Percentiles rank a stretch among this genome's conserved stretches.
phyloP scores from a whole-genome alignment of 2,113 vertebrate genomes.

The Prunella himalayana region DNA sequence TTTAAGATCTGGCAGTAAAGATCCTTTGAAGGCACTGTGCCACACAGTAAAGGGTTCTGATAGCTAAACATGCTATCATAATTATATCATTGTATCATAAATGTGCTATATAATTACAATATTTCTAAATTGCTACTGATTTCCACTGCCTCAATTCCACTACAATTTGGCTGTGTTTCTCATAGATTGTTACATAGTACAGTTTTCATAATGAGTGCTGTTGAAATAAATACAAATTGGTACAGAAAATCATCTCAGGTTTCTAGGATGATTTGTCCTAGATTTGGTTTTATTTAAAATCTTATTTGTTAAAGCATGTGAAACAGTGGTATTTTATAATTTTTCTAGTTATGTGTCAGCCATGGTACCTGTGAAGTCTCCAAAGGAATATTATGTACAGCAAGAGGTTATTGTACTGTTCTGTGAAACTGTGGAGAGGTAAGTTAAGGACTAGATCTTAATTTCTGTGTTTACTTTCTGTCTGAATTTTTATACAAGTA shows the following conservation, averaged over 20 bases:
- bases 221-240: not conserved
- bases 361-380: slow-evolving; percentile 98
- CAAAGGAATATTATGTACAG: slow-evolving; percentile 96
- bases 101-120: not conserved
- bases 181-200: not conserved
- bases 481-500: not conserved
- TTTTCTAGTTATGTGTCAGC: slow-evolving; percentile 90
- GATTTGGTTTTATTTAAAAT: not conserved
- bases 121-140: not conserved
- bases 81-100: not conserved
- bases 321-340: not conserved
- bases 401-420: slow-evolving; percentile 97
- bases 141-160: not conserved
- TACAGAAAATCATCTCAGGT: not conserved
- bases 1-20: not conserved
- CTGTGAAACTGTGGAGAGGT: slow-evolving; percentile 98
- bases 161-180: not conserved
- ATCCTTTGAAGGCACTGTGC: not conserved
- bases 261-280: not conserved
- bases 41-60: not conserved
- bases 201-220: not conserved
- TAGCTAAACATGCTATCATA: not conserved
- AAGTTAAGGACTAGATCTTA: not conserved
- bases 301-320: not conserved
- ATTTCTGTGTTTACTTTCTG: not conserved